A percentile compares a stretch with the other conserved stretches of the same genome.
Evolutionary conservation across 2,888 invertebrate species (phyloP).

Genomic region (Torymus aiolomorphi): DNA sequence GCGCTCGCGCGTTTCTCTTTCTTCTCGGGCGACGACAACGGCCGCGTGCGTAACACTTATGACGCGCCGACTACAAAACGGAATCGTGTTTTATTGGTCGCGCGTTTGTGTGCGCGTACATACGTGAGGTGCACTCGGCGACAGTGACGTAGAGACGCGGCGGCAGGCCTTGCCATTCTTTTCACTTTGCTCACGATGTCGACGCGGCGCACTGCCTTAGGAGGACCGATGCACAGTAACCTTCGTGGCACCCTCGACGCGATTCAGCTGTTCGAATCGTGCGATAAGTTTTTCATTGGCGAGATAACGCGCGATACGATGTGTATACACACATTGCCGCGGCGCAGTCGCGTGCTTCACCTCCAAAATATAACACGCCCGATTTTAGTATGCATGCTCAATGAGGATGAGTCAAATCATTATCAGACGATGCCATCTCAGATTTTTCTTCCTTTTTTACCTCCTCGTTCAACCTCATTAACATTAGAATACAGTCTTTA

Average conservation of each 20-base stretch:
- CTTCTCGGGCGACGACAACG: background rate
- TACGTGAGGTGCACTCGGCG: background rate
- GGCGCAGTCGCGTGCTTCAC: background rate
- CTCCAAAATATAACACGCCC: background rate
- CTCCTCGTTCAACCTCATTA: conserved; percentile 22
- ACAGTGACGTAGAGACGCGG: conserved; percentile 24
- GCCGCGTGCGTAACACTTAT: conserved; percentile 34
- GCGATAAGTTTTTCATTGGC: background rate
- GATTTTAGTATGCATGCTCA: conserved; percentile 11
- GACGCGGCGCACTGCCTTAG: background rate
- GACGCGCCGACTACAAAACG: conserved; percentile 44
- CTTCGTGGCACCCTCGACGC: background rate
- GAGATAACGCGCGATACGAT: background rate
- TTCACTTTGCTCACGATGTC: background rate
- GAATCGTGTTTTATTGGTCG: conserved; percentile 39
- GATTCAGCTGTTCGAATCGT: background rate
- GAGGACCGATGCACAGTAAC: background rate
- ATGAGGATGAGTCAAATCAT: conserved; percentile 31
- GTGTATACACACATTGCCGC: background rate
- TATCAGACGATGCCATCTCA: conserved; percentile 4
- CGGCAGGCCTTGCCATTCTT: conserved; percentile 13
- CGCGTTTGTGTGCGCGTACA: background rate
- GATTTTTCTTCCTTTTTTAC: background rate
- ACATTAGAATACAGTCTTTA: conserved; percentile 25
- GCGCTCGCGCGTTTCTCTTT: conserved; percentile 28